These are phyloP conservation scores for Polydrusus pterygomalis DNA, from an alignment of 2,888 invertebrate genomes.

Conservation along the genomic window DNA sequence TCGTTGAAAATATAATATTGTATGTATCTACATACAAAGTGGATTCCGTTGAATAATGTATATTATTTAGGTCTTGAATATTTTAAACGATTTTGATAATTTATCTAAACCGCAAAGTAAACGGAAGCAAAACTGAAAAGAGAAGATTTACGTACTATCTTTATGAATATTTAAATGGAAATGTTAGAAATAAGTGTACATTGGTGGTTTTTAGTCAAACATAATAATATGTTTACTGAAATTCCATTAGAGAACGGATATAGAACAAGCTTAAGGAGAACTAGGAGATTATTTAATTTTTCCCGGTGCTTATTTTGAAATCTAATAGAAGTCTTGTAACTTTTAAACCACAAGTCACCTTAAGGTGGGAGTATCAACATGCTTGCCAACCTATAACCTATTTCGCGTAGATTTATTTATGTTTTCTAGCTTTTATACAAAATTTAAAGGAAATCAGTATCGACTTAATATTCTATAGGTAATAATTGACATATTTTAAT, in stretches of 20 bases:
- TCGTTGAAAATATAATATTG: background rate
- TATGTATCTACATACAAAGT: background rate
- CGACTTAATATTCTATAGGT: no score
- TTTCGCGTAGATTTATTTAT: no score
- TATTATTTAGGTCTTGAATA: background rate
- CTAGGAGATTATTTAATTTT: no score
- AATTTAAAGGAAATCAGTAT: no score
- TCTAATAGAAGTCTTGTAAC: no score
- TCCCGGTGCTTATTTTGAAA: no score
- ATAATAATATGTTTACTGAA: background rate
- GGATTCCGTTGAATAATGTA: background rate
- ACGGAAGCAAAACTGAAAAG: background rate
- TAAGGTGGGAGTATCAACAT: no score
- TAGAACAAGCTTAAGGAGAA: no score
- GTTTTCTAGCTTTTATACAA: no score
- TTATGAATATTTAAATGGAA: background rate
- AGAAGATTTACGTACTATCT: background rate
- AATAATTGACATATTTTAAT: no score
- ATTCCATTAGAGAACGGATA: background rate
- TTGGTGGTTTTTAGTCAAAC: background rate
- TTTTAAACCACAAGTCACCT: no score
- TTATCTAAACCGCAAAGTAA: background rate
- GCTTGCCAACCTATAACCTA: no score
- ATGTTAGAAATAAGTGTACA: background rate
- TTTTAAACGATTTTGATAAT: slow-evolving; percentile 4